These are phyloP conservation scores for Eupithecia subumbrata DNA, from an alignment of 2,888 invertebrate genomes.

Conservation along the genomic window DNA sequence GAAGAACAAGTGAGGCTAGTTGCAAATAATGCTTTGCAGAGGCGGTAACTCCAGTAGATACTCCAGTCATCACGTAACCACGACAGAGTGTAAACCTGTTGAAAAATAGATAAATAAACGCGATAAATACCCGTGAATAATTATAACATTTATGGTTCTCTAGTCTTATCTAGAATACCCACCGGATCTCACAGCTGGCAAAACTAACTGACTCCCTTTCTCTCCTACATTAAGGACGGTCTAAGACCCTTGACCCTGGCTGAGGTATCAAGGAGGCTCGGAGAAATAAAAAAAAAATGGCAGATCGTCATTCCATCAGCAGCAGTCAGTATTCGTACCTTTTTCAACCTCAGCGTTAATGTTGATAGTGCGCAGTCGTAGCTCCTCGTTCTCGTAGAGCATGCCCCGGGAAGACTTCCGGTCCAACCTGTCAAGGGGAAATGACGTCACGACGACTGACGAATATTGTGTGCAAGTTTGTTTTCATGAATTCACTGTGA, in stretches of 20 bases:
- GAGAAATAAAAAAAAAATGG: neutral
- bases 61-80: no score
- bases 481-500: neutral
- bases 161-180: neutral
- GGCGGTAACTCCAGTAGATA: no score
- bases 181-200: neutral
- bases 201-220: neutral
- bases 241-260: neutral
- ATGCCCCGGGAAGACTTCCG: constrained; percentile 95
- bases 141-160: neutral
- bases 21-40: no score
- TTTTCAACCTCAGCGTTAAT: constrained; percentile 96
- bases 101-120: no score
- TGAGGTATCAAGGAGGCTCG: neutral
- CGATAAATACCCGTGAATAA: no score
- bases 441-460: constrained; percentile 16
- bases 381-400: constrained; percentile 97
- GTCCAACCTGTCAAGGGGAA: constrained; percentile 86
- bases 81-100: no score
- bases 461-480: neutral
- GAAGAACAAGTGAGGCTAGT: no score
- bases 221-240: no score
- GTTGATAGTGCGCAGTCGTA: constrained; percentile 93
- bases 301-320: neutral
- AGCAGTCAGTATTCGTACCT: constrained; percentile 80